A percentile compares a stretch with the other conserved stretches of the same genome.
These are phyloP conservation scores for Leiothrix lutea DNA, from an alignment of 2,113 vertebrate species.

Conservation along the genomic window DNA sequence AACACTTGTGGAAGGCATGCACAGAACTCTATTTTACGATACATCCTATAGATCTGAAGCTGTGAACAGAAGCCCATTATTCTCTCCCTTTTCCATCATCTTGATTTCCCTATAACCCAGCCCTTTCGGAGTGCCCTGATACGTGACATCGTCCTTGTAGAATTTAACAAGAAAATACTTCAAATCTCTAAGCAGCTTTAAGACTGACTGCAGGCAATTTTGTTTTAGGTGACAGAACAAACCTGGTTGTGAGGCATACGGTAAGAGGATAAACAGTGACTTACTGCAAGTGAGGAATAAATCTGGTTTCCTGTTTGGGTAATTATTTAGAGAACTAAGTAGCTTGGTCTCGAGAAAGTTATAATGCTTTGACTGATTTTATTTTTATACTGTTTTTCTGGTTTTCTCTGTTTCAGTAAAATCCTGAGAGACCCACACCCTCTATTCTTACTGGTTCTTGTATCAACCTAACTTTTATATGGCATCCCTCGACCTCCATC, in stretches of 20 bases:
- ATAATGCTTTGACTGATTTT: not conserved
- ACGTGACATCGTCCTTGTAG: not conserved
- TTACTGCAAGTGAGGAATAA: not conserved
- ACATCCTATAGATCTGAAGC: not conserved
- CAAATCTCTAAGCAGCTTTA: not conserved
- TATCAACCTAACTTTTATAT: not conserved
- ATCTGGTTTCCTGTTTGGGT: not conserved
- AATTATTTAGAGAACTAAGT: not conserved
- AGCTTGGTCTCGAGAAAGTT: not conserved
- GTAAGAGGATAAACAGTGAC: not conserved
- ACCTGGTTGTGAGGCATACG: not conserved
- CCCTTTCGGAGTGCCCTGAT: not conserved
- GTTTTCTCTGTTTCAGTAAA: not conserved
- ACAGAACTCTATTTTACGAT: not conserved
- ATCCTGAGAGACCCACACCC: not conserved
- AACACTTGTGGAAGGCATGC: not conserved
- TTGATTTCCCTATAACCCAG: not conserved
- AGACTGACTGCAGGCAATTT: not conserved
- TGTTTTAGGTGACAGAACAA: not conserved
- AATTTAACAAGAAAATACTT: not conserved
- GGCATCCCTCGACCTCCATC: fast-evolving
- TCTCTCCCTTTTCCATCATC: not conserved
- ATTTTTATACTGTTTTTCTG: not conserved
- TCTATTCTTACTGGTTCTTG: not conserved
- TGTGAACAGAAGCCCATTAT: constrained; percentile 28